A percentile compares a stretch with the other conserved stretches of the same genome.
These are phyloP conservation scores for Laterallus jamaicensis DNA, from an alignment of 2,113 vertebrate species.

Conservation along the genomic window DNA sequence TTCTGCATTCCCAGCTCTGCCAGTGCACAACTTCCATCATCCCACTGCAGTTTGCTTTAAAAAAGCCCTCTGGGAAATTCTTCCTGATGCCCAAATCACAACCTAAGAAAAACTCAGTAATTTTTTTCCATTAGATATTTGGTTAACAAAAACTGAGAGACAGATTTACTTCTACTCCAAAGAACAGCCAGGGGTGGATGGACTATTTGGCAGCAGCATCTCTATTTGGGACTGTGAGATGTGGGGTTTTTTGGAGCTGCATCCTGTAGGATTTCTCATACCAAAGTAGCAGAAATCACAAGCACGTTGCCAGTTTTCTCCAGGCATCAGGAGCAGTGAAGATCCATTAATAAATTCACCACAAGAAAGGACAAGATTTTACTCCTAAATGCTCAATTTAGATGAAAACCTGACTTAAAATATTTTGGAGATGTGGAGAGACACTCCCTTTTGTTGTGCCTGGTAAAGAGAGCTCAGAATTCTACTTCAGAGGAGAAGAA, in stretches of 20 bases:
- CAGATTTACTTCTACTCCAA: background rate
- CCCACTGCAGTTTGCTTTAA: background rate
- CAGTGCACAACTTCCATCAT: rapidly evolving
- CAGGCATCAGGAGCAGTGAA: background rate
- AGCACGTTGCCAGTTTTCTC: background rate
- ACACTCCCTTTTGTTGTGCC: background rate
- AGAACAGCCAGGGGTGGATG: background rate
- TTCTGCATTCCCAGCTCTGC: background rate
- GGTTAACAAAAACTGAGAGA: background rate
- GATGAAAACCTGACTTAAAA: background rate
- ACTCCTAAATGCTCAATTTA: background rate
- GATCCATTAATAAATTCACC: background rate
- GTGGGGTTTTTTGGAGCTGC: background rate
- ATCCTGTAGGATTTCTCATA: background rate
- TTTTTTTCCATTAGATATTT: background rate
- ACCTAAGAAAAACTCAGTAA: background rate
- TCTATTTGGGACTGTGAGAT: background rate
- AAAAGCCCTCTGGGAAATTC: background rate
- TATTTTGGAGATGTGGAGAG: background rate
- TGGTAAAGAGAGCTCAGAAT: background rate
- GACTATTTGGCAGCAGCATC: background rate
- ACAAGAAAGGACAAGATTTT: background rate
- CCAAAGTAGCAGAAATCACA: background rate
- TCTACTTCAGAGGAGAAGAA: background rate
- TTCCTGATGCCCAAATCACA: background rate